A percentile compares a stretch with the other conserved stretches of the same genome.
Conservation (phyloP, 2,797 vertebrate species). For the Cossypha polioptera region DNA sequence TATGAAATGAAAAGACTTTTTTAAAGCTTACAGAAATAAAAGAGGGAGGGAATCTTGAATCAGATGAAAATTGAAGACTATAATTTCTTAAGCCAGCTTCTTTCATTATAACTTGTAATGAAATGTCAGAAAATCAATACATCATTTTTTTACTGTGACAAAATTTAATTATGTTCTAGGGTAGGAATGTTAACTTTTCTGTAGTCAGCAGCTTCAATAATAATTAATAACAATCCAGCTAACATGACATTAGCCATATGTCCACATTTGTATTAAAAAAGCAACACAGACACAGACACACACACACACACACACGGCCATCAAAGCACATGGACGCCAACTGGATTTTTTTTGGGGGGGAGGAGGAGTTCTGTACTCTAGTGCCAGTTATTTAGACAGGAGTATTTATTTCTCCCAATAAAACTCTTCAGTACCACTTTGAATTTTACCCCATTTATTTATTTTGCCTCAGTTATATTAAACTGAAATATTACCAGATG, state of each 20-base stretch:
- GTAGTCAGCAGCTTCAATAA: conserved; percentile 13
- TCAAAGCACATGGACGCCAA: neutral
- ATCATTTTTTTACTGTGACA: neutral
- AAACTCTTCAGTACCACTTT: neutral
- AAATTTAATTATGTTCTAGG: neutral
- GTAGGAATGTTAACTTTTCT: neutral
- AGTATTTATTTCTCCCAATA: neutral
- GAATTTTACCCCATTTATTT: neutral
- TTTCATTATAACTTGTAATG: neutral
- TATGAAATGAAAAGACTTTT: neutral
- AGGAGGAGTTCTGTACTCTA: neutral
- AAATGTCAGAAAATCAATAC: conserved; percentile 34
- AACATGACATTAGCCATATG: neutral
- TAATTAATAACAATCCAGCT: neutral
- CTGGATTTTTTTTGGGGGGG: neutral
- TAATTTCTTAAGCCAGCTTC: neutral
- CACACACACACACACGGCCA: rapidly evolving
- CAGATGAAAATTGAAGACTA: neutral
- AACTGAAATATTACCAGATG: neutral
- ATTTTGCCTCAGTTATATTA: neutral
- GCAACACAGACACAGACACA: rapidly evolving
- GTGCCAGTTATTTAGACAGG: neutral
- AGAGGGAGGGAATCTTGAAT: neutral
- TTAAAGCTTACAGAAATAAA: neutral
- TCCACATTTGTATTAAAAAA: neutral